Percentiles rank a stretch among this genome's conserved stretches.
Conservation (phyloP, 92 coral and sea anemone species). For the Pocillopora meandrina region DNA sequence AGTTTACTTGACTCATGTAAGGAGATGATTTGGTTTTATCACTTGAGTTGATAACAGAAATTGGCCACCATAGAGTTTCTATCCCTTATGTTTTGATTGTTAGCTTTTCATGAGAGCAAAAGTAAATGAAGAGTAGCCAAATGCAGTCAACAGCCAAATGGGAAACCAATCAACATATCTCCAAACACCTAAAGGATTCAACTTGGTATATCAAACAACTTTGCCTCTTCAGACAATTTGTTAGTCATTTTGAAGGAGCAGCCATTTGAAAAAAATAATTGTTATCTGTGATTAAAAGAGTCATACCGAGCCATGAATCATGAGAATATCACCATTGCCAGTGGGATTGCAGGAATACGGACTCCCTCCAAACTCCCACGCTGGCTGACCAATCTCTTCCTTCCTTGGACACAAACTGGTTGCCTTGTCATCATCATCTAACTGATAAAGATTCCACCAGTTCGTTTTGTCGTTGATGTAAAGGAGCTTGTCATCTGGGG, state of each 20-base stretch:
- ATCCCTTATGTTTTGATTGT: no score
- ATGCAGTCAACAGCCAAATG: no score
- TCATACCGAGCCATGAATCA: conserved; percentile 73
- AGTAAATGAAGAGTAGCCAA: no score
- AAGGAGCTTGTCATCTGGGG: conserved; percentile 73
- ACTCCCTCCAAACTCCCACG: conserved; percentile 85
- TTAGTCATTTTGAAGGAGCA: neutral
- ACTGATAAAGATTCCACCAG: conserved; percentile 96
- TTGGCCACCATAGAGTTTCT: no score
- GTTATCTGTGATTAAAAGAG: neutral
- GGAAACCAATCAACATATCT: no score
- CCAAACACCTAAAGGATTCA: no score
- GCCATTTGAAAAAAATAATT: neutral
- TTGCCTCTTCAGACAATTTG: neutral
- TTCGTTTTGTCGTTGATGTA: conserved; percentile 86
- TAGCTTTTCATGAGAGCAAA: no score
- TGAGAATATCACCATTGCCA: conserved; percentile 63
- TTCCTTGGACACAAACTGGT: conserved; percentile 70
- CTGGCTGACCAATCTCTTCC: conserved; percentile 83
- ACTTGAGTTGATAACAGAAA: no score
- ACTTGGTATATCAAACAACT: no score
- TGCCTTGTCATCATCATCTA: conserved; percentile 73
- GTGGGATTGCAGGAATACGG: conserved; percentile 75
- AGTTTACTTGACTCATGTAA: no score
- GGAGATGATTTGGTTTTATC: no score